Conservation (phyloP, 2,888 invertebrate species). For the Horisme vitalbata region DNA sequence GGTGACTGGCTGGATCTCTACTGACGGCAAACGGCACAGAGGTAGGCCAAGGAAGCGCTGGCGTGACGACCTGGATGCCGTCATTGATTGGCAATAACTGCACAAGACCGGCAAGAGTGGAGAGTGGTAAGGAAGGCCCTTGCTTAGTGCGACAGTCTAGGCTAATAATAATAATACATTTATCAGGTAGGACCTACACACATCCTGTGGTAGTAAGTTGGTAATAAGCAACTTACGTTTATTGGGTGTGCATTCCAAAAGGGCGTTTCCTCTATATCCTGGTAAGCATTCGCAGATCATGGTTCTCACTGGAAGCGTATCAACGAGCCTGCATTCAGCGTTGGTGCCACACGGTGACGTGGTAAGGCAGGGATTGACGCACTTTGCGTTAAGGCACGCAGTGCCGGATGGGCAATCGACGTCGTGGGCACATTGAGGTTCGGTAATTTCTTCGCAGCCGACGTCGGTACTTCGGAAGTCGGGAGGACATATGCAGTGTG, state of each 20-base stretch:
- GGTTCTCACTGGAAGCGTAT: constrained; percentile 92
- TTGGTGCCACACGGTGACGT: constrained; percentile 92
- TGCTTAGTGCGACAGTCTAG: no score
- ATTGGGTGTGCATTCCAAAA: constrained; percentile 87
- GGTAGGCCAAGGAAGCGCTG: no score
- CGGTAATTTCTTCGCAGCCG: constrained; percentile 84
- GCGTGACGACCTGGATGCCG: no score
- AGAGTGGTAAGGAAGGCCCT: no score
- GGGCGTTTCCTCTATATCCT: constrained; percentile 94
- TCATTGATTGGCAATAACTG: no score
- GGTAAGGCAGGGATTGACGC: constrained; percentile 91
- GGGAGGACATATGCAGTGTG: constrained; percentile 92
- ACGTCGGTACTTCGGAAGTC: constrained; percentile 86
- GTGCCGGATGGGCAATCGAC: constrained; percentile 91
- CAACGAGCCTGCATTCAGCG: constrained; percentile 89
- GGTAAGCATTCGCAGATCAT: constrained; percentile 94
- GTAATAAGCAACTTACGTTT: constrained; percentile 83
- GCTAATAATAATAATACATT: no score
- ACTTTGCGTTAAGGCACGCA: constrained; percentile 91
- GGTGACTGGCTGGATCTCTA: no score
- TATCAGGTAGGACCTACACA: no score
- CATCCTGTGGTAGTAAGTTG: neutral
- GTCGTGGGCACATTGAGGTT: constrained; percentile 88
- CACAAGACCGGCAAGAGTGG: no score
- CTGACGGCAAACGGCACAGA: no score